These are phyloP conservation scores for Prionchulus punctatus DNA, from an alignment of 2,888 invertebrate species.

Conservation along the genomic window DNA sequence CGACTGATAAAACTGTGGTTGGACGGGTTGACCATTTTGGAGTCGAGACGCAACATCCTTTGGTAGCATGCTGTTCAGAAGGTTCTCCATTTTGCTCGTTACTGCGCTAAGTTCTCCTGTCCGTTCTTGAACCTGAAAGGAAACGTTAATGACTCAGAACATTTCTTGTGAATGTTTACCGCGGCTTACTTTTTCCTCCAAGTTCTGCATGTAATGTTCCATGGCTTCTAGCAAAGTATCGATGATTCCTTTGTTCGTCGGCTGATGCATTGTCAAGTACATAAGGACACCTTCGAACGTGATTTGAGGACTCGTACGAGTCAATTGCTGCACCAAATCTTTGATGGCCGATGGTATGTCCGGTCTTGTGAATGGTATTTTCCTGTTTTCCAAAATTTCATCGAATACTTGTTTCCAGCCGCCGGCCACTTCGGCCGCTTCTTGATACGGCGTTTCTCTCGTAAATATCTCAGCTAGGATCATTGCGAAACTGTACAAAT, in stretches of 20 bases:
- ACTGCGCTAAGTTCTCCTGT: conserved; percentile 20
- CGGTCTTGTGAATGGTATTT: not conserved
- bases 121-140: conserved; percentile 18
- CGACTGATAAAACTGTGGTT: conserved; percentile 18
- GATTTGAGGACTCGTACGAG: conserved; percentile 16
- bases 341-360: conserved; percentile 14
- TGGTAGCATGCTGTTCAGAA: conserved; percentile 25
- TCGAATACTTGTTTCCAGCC: conserved; percentile 5
- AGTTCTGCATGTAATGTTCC: conserved; percentile 25
- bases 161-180: too few relatives aligned
- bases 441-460: not conserved
- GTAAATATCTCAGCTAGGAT: conserved; percentile 5
- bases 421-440: not conserved
- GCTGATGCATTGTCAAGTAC: conserved; percentile 21
- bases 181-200: conserved; percentile 25
- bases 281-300: conserved; percentile 22
- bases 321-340: conserved; percentile 2
- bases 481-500: conserved; percentile 10
- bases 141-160: too few relatives aligned
- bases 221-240: conserved; percentile 32
- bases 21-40: conserved; percentile 15
- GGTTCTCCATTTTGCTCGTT: conserved; percentile 20
- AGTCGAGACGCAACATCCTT: conserved; percentile 20
- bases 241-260: conserved; percentile 24
- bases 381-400: conserved; percentile 2